Evolutionary conservation across 2,888 invertebrate species (phyloP).

Genomic region (Acleris cristana): DNA sequence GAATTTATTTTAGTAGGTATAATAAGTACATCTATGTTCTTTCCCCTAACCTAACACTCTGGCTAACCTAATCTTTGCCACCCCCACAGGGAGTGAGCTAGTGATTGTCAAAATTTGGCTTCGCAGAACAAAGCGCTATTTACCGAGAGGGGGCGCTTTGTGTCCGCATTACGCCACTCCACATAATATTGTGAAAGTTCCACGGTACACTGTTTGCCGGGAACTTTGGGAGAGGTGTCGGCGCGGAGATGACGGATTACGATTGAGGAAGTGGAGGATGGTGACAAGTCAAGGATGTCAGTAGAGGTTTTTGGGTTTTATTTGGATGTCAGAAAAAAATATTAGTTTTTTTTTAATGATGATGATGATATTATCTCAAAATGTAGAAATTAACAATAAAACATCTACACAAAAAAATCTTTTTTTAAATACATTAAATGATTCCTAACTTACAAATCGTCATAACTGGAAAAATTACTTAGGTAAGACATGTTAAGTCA

Average conservation of each 20-base stretch:
- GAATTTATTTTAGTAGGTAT: too few species aligned
- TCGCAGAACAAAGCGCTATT: constrained; percentile 84
- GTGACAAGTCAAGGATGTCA: background rate
- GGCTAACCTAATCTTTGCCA: constrained; percentile 59
- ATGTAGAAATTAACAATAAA: too few species aligned
- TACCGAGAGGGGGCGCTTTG: constrained; percentile 80
- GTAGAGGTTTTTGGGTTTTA: too few species aligned
- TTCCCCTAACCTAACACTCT: constrained; percentile 16
- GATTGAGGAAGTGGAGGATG: background rate
- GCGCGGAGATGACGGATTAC: constrained; percentile 3
- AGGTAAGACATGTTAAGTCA: too few species aligned
- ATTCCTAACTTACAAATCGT: too few species aligned
- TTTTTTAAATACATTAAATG: too few species aligned
- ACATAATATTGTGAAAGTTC: constrained; percentile 84
- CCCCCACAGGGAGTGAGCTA: constrained; percentile 72
- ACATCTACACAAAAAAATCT: too few species aligned
- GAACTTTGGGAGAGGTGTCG: constrained; percentile 54
- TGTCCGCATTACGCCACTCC: constrained; percentile 82
- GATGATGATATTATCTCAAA: too few species aligned
- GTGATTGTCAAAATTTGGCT: constrained; percentile 85
- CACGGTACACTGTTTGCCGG: constrained; percentile 75
- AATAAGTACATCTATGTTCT: too few species aligned
- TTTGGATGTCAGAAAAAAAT: too few species aligned
- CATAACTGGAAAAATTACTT: too few species aligned
- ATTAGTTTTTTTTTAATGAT: too few species aligned